Base-by-base conservation (phyloP, 2,797 vertebrate genomes). In the Melanogrammus aeglefinus region DNA sequence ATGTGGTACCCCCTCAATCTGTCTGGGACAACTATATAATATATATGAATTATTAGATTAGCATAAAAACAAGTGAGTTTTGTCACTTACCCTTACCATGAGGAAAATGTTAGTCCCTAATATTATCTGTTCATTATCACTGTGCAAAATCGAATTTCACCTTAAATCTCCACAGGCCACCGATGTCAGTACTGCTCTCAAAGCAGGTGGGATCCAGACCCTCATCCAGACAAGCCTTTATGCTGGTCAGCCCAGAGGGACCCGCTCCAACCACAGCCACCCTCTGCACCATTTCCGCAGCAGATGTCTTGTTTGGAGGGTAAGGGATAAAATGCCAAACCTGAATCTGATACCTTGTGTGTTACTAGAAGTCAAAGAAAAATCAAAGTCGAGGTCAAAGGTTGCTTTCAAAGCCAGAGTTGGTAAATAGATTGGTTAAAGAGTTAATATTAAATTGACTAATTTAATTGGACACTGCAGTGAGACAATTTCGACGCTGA, bases 91-190 rank as follows among this genome's bases (percentile, higher is more conserved):
- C 31, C 31, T 3, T 33, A 33, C 31, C 4, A 33, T 33, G 39
- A 41, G 39, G 39, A 12, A 7, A 10, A 41, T 41, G 7, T 39
- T 39, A 39, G 38, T 7, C 39, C 39, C 39, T 3, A 21, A 57
- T 57, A 57, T 14, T 21, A 18, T 8, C 51, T n/a, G 51, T n/a
- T 57, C 5, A 57, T 57, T 7, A 18, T 51, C 47, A 51, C 47
- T 4, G 2, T 51, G 47, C 47, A 2, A 3, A 51, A 51, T 47
- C 6, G 5, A 27, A 36, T 12, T 72, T 87, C 89, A 96, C 96
- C 92, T 96, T 95, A 84, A 93, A 96, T 78, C 92, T 95, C 96
- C 96, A 96, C 2, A 98, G 91, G 4, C 96, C 96, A 33, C 96
- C 96, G 0, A 97, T 95, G 80, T 96, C 96, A 21, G 91, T 39